A percentile compares a stretch with the other conserved stretches of the same genome.
Evolutionary conservation across 2,797 vertebrate genomes (phyloP).

Genomic region (Columba guinea): DNA sequence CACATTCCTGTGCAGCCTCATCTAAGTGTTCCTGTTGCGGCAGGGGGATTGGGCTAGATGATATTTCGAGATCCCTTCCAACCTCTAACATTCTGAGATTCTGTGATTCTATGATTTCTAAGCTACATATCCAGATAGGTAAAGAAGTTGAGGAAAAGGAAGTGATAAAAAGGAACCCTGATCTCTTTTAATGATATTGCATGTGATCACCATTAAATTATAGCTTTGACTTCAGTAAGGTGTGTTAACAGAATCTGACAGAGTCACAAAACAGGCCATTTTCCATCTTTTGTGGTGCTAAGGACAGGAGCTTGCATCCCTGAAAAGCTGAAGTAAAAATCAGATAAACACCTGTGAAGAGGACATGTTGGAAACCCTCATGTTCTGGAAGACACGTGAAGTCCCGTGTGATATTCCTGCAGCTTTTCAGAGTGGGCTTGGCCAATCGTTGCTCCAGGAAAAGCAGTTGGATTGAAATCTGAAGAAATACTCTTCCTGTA

Average conservation of each 20-base stretch:
- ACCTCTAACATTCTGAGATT: too few relatives aligned
- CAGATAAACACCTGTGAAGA: not conserved
- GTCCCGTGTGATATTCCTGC: fast-evolving
- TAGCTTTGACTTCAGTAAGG: not conserved
- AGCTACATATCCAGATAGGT: not conserved
- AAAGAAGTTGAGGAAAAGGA: not conserved
- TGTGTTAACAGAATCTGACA: not conserved
- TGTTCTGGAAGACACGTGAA: not conserved
- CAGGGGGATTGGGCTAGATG: too few relatives aligned
- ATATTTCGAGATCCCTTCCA: too few relatives aligned
- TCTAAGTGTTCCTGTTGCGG: too few relatives aligned
- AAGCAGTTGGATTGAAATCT: not conserved
- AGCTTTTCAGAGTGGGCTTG: not conserved
- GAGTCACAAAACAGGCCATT: not conserved
- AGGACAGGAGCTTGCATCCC: not conserved
- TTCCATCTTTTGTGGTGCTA: not conserved
- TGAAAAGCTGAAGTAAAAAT: not conserved
- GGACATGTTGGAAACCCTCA: not conserved
- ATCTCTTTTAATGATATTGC: not conserved
- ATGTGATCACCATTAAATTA: not conserved
- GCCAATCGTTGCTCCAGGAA: not conserved
- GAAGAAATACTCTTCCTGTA: not conserved
- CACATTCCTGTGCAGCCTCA: too few relatives aligned
- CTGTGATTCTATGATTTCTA: not conserved
- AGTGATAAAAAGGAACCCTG: not conserved